Evolutionary conservation across 2,113 vertebrate species (phyloP), one percentile per base, ranked within the genome.

Genomic region (Laticauda laticaudata): DNA sequence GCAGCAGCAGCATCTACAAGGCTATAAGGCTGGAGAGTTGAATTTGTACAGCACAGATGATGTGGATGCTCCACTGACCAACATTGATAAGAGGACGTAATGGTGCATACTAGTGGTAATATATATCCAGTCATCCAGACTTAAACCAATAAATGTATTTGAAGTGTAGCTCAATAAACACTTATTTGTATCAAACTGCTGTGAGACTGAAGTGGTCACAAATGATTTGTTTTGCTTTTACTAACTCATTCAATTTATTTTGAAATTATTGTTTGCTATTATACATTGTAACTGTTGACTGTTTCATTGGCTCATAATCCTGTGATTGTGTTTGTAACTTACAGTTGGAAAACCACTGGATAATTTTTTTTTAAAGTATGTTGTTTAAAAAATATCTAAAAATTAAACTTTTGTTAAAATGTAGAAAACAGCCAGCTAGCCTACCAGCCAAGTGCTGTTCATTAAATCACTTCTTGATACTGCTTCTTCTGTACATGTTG

Each of bases 221-320:
- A 64, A 48, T 90, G 39, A 48, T 90, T 48, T 90, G 56, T 90
- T 90, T 90, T 64, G 89, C 57, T 61, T 59, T 53, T 61, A 90
- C 23, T 14, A 45, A 21, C 45, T 23, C n/a, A 26, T 61, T 90
- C 34, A 61, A 90, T 64, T 61, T 64, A 48, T 61, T 61, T 64
- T 90, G 89, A 90, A 90, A 90, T 43, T 90, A 29, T 18, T 81
- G 26, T 57, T 61, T 57, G 61, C 39, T 61, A 61, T 61, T 61
- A 15, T 34, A 61, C 26, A 26, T 39, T 90, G 39, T 61, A 45
- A 45, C 51, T 34, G 51, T 88, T 8, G 51, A 55, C 34, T 90
- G 88, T 89, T 89, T 57, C 54, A 57, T 10, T 89, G 57, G 39
- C 89, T 90, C 43, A 14, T 29, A 45, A 18, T 29, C 89, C 89